Evolutionary conservation across 2,113 vertebrate species (phyloP).

Genomic region (Ginglymostoma cirratum): DNA sequence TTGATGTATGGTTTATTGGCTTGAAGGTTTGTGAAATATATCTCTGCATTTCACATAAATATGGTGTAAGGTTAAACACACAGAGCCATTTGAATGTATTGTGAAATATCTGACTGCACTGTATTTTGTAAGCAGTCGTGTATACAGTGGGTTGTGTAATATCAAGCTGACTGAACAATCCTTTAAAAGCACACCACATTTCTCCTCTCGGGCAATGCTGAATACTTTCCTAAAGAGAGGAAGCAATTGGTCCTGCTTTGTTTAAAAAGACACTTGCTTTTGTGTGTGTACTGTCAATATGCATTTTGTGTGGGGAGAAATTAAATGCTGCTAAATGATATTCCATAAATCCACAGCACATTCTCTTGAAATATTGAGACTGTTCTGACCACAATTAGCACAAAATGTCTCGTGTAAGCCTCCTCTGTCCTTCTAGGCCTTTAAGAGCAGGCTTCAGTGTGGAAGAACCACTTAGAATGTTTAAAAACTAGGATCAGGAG

Average conservation of each 20-base stretch:
- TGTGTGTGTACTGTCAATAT: background rate
- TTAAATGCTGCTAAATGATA: background rate
- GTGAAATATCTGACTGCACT: background rate
- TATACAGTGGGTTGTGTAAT: slow-evolving; percentile 2
- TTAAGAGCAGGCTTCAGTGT: background rate
- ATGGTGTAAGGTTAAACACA: slow-evolving; percentile 15
- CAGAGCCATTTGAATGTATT: slow-evolving; percentile 17
- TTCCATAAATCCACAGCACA: background rate
- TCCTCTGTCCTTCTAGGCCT: background rate
- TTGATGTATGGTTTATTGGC: slow-evolving; percentile 2
- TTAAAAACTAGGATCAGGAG: too few species aligned
- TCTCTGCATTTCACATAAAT: background rate
- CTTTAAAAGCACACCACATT: slow-evolving; percentile 6
- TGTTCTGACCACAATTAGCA: background rate
- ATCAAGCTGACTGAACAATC: slow-evolving; percentile 5
- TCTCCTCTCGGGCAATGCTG: background rate
- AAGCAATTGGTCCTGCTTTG: background rate
- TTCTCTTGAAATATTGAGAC: background rate
- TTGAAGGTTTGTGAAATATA: slow-evolving; percentile 31
- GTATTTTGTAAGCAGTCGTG: slow-evolving; percentile 24
- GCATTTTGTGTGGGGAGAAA: too few species aligned
- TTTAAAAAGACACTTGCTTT: background rate
- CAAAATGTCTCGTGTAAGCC: background rate
- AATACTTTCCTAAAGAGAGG: background rate
- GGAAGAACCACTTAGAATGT: background rate